Base-by-base conservation (phyloP, 2,113 vertebrate species). In the Opisthocomus hoazin region DNA sequence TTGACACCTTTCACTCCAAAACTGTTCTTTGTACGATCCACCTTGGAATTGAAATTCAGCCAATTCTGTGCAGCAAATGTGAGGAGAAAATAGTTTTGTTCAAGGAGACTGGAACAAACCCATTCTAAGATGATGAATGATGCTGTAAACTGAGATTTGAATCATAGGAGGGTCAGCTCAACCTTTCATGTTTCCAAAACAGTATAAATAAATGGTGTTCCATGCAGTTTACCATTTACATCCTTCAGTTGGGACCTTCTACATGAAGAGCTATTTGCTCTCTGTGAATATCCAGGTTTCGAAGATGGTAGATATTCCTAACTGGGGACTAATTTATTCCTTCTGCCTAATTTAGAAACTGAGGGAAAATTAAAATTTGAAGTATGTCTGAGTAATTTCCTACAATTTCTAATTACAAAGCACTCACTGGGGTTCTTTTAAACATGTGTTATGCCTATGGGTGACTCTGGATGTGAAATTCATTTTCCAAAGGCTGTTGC, bases 121-220 rank as follows among this genome's bases (percentile, higher is more conserved):
- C 89, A 66, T 94, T 91, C 89, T 70, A 81, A 93, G 92, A 89
- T 96, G 95, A 96, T 94, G 96, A 96, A 97, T 96, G 96, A 94
- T 0, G 63, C 95, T 94, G 96, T 93, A 96, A 96, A 94, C 92
- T 93, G 84, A 87, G 95, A 95, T 94, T 91, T 96, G 92, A 96
- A 94, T 94, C 96, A 92, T 79, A 84, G 96, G 77, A 94, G 95
- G 96, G 95, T 96, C 96, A 96, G 84, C n/a, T 96, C 95, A 97
- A 96, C 91, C 95, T 96, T 95, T 87, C 1, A 2, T 95, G 89
- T 94, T 95, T 93, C 91, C 92, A 91, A 89, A 93, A 87, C 82
- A 79, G 60, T 57, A 53, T 82, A 93, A 96, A 97, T 94, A 94
- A 96, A 96, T 96, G 89, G 91, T 61, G 51, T 73, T 94, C 91